Evolutionary conservation across 1,140 invertebrate species (phyloP).

Genomic region (Phocides pigmalion): DNA sequence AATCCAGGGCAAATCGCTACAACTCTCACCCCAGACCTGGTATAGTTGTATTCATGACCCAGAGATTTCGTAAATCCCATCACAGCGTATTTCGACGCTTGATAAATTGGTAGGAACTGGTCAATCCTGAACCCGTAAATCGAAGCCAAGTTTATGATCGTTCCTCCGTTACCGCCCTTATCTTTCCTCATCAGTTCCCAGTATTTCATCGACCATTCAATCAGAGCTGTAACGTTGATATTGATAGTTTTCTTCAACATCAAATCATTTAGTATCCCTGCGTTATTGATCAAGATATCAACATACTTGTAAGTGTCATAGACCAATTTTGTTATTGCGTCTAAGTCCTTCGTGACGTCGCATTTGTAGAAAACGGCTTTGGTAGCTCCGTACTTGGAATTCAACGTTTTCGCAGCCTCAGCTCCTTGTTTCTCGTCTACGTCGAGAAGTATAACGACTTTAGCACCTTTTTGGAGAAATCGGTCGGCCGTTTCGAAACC

Average conservation of each 20-base stretch:
- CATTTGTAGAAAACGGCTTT: slow-evolving; percentile 78
- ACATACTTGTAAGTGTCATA: slow-evolving; percentile 74
- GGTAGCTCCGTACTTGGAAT: slow-evolving; percentile 75
- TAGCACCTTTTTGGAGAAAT: slow-evolving; percentile 24
- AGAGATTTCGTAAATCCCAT: slow-evolving; percentile 78
- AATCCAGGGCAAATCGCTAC: slow-evolving; percentile 80
- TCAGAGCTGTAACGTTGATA: slow-evolving; percentile 53
- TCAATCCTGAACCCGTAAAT: slow-evolving; percentile 84
- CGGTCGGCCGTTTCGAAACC: slow-evolving; percentile 25
- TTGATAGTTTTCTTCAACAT: slow-evolving; percentile 70
- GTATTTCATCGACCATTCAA: slow-evolving; percentile 50
- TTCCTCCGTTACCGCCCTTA: slow-evolving; percentile 84
- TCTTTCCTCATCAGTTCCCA: slow-evolving; percentile 83
- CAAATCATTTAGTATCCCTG: slow-evolving; percentile 84
- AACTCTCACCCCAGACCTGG: slow-evolving; percentile 79
- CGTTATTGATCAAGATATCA: slow-evolving; percentile 87
- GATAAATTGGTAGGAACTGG: slow-evolving; percentile 86
- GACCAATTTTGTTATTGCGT: slow-evolving; percentile 68
- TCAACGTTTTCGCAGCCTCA: slow-evolving; percentile 64
- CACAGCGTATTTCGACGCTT: slow-evolving; percentile 86
- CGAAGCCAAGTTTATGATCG: slow-evolving; percentile 86
- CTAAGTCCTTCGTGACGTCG: slow-evolving; percentile 79
- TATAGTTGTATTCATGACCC: slow-evolving; percentile 79
- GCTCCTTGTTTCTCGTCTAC: slow-evolving; percentile 57
- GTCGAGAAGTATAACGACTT: slow-evolving; percentile 68